Percentiles rank a stretch among this genome's conserved stretches.
These are phyloP conservation scores for Hipparchia semele DNA, from an alignment of 2,888 invertebrate genomes.

Conservation along the genomic window DNA sequence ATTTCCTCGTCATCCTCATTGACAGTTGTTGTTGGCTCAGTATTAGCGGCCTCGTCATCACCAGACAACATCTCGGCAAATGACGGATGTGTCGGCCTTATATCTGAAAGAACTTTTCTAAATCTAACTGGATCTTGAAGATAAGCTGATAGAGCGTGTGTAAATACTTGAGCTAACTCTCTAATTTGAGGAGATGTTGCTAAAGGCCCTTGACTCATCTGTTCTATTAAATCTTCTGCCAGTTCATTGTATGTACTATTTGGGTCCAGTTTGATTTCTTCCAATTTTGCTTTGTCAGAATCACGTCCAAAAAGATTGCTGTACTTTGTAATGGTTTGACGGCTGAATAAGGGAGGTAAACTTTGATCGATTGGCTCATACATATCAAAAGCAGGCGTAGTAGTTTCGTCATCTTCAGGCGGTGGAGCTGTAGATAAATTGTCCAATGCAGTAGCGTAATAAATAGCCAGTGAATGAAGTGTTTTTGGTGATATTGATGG, in stretches of 20 bases:
- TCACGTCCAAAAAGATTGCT: constrained; percentile 69
- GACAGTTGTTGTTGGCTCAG: constrained; percentile 83
- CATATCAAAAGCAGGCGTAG: constrained; percentile 61
- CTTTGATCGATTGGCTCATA: constrained; percentile 74
- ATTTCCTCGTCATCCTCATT: constrained; percentile 90
- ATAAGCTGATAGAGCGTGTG: constrained; percentile 91
- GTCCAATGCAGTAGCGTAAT: constrained; percentile 89
- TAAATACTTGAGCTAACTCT: constrained; percentile 92
- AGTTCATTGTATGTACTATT: constrained; percentile 74
- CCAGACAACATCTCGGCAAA: constrained; percentile 68
- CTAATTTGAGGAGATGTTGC: constrained; percentile 86
- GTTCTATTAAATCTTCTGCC: constrained; percentile 81
- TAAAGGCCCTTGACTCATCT: constrained; percentile 86
- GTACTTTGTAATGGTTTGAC: constrained; percentile 86
- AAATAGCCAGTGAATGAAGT: constrained; percentile 89
- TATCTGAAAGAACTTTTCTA: constrained; percentile 88
- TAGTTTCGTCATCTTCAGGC: constrained; percentile 62
- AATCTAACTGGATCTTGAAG: constrained; percentile 92
- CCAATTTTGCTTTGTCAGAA: constrained; percentile 60
- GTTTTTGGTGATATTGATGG: constrained; percentile 90
- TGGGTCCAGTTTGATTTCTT: constrained; percentile 70
- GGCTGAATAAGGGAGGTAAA: constrained; percentile 85
- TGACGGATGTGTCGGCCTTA: constrained; percentile 90
- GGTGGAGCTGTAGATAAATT: constrained; percentile 74
- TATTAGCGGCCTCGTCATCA: constrained; percentile 68